Percentiles rank a stretch among this genome's conserved stretches.
Conservation (phyloP, 2,113 vertebrate genomes). For the Leucopsar rothschildi region DNA sequence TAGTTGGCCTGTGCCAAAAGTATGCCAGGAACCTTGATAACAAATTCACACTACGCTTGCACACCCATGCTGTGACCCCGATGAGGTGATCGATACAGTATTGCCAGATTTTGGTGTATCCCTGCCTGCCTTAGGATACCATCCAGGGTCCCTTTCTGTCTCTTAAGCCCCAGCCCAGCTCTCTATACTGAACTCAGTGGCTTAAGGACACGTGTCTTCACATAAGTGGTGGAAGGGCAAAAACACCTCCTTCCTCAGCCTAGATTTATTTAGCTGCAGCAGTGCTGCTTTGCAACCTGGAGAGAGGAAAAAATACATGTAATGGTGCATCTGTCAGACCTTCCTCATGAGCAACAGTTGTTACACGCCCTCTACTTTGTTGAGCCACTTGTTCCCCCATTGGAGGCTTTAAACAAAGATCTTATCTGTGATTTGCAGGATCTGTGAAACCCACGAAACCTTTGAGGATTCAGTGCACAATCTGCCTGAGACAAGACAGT, state of each 20-base stretch:
- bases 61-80: background rate
- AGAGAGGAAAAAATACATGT: background rate
- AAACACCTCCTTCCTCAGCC: background rate
- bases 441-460: background rate
- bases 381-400: background rate
- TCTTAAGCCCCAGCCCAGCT: background rate
- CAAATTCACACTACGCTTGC: rapidly evolving
- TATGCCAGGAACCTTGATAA: background rate
- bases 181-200: background rate
- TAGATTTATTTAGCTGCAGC: background rate
- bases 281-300: background rate
- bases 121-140: background rate
- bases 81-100: background rate
- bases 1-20: background rate
- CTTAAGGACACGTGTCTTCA: background rate
- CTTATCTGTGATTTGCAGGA: background rate
- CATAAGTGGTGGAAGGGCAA: background rate
- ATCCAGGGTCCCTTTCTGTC: background rate
- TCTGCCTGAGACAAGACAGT: background rate
- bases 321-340: background rate
- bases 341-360: background rate
- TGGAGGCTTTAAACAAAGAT: background rate
- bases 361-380: background rate
- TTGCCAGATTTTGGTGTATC: background rate
- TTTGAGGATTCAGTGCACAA: background rate